Evolutionary conservation across 2,797 vertebrate genomes (phyloP).

Genomic region (Gymnothorax javanicus): DNA sequence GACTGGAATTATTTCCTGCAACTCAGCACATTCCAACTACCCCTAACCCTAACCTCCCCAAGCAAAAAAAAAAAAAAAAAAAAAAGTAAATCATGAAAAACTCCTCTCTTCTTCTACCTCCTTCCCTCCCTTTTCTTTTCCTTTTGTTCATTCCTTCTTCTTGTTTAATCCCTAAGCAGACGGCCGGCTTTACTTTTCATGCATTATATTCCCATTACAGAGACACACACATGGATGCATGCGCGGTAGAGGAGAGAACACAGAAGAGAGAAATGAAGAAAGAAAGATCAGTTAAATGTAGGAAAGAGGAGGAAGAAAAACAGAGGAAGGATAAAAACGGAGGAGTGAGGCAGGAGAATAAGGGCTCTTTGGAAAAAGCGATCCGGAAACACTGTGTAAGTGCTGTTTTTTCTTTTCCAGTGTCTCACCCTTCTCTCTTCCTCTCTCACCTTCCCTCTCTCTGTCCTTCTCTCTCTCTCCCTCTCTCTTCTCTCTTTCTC

Average conservation of each 20-base stretch:
- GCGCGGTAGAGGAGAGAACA: background rate
- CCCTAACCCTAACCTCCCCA: background rate
- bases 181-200: background rate
- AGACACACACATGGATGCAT: background rate
- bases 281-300: slow-evolving; percentile 39
- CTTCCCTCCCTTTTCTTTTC: background rate
- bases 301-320: slow-evolving; percentile 38
- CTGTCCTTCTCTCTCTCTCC: slow-evolving; percentile 26
- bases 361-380: slow-evolving; percentile 59
- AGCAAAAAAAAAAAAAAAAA: background rate
- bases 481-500: slow-evolving; percentile 39
- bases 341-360: background rate
- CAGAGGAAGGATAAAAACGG: no score
- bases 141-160: background rate
- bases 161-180: slow-evolving; percentile 58
- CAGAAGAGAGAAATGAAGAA: background rate
- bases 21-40: slow-evolving; percentile 68
- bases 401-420: slow-evolving; percentile 38
- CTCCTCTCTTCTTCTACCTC: slow-evolving; percentile 39
- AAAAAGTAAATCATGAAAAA: slow-evolving; percentile 14
- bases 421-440: background rate
- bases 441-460: slow-evolving; percentile 44
- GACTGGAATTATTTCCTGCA: slow-evolving; percentile 70
- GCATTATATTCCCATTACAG: background rate
- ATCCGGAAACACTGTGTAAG: slow-evolving; percentile 59